Evolutionary conservation across 2,797 vertebrate species (phyloP), one percentile per base, ranked within the genome.

Genomic region (Squalus acanthias): DNA sequence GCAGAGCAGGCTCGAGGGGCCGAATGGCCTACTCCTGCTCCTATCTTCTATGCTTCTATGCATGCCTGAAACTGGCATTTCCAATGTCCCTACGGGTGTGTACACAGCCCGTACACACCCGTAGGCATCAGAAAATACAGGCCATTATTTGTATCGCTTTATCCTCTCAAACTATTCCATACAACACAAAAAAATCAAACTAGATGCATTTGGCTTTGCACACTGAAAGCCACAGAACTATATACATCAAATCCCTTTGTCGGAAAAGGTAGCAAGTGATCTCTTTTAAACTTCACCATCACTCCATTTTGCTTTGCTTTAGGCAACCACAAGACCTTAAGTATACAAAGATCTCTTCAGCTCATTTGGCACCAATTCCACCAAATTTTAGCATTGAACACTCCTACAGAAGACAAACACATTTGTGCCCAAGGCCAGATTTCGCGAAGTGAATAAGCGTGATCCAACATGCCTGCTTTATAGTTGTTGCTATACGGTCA

Each of bases 321-420:
- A 92, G 29, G 89, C 60, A 92, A 92, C 53, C 69, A 53, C 67
- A 74, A 95, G 24, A 53, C 1, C 70, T 95, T 53, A 57, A 95
- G 94, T 95, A 33, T 29, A 95, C 50, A 76, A 95, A 95, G 94
- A 76, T n/a, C 67, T 92, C 89, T 50, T 70, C 39, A 72, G 93
- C 46, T 53, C 46, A 95, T 60, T 95, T 95, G 50, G 50, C 70
- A 74, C 46, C 50, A 74, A 74, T 95, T 60, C 76, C 12, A 72
- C 39, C 93, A 65, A 95, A 29, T 72, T 26, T 50, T 15, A 92
- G 69, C 50, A 95, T 7, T 53, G 46, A 74, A 57, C n/a, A 46
- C 60, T 93, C n/a, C 5, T n/a, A 93, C 8, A 95, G n/a, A 95
- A 95, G 94, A 95, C 13, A 95, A 92, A 92, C 76, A 57, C 69